These are phyloP conservation scores for Holothuria scabra DNA, from an alignment of 53 echinoderm and acorn worm species.

Conservation along the genomic window DNA sequence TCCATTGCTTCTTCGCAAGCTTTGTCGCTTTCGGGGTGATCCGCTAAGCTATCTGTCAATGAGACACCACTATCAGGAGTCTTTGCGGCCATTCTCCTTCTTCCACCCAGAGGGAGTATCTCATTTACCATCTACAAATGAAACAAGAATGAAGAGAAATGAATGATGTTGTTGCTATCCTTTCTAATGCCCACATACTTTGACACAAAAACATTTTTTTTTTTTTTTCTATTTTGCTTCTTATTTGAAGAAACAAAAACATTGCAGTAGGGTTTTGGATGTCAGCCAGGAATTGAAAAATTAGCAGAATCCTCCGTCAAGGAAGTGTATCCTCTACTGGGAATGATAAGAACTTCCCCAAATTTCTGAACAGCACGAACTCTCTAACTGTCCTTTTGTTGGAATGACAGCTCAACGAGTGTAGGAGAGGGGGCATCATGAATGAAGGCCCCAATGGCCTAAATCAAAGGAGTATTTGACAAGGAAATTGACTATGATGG, in stretches of 20 bases:
- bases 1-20: constrained; percentile 59
- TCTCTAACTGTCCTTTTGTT: too few relatives aligned
- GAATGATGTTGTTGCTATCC: too few relatives aligned
- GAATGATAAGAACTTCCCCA: background rate
- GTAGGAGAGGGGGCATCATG: too few relatives aligned
- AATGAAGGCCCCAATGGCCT: too few relatives aligned
- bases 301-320: constrained; percentile 3
- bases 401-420: too few relatives aligned
- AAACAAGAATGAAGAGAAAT: too few relatives aligned
- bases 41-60: constrained; percentile 32
- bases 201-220: too few relatives aligned
- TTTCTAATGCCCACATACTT: too few relatives aligned
- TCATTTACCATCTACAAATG: constrained; percentile 26
- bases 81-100: constrained; percentile 36
- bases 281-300: constrained; percentile 6
- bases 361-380: too few relatives aligned
- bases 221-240: too few relatives aligned
- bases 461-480: too few relatives aligned
- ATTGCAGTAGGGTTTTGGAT: constrained; percentile 20
- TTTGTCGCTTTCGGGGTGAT: constrained; percentile 44
- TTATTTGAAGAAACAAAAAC: background rate
- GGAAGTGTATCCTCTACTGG: constrained; percentile 9
- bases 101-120: background rate
- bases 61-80: constrained; percentile 49
- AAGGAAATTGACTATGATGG: too few relatives aligned